Conservation (phyloP, 2,113 vertebrate genomes). For the Dolichotis patagonum region DNA sequence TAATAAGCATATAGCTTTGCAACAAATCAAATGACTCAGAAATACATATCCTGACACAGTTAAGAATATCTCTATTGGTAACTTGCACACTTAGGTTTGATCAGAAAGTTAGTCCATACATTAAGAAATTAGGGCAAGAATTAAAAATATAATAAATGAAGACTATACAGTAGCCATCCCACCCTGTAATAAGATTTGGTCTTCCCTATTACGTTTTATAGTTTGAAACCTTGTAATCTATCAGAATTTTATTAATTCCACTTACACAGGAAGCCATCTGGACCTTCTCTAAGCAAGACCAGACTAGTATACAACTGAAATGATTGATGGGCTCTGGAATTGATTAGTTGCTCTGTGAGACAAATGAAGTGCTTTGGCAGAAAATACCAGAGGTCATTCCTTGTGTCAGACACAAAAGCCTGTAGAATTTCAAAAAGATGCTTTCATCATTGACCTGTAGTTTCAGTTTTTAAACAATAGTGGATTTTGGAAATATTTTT, state of each 20-base stretch:
- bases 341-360: constrained; percentile 97
- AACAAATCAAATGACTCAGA: neutral
- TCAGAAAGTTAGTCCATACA: neutral
- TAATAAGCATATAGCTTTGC: constrained; percentile 12
- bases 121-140: constrained; percentile 52
- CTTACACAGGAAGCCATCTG: constrained; percentile 88
- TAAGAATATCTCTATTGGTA: constrained; percentile 38
- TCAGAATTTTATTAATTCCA: constrained; percentile 94
- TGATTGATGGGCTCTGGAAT: constrained; percentile 97
- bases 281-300: constrained; percentile 84
- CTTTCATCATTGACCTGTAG: constrained; percentile 82
- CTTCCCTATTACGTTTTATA: constrained; percentile 86
- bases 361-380: constrained; percentile 96
- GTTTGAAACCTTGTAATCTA: constrained; percentile 88
- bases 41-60: neutral
- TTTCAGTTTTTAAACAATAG: constrained; percentile 66
- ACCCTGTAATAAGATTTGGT: constrained; percentile 67
- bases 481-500: constrained; percentile 69
- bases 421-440: constrained; percentile 88
- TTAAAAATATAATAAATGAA: constrained; percentile 61
- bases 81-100: neutral
- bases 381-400: constrained; percentile 93
- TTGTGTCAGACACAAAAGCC: constrained; percentile 88
- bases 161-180: neutral
- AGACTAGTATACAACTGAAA: constrained; percentile 84